A percentile compares a stretch with the other conserved stretches of the same genome.
Conservation (phyloP, 2,113 vertebrate genomes). For the Myrmecobius fasciatus region DNA sequence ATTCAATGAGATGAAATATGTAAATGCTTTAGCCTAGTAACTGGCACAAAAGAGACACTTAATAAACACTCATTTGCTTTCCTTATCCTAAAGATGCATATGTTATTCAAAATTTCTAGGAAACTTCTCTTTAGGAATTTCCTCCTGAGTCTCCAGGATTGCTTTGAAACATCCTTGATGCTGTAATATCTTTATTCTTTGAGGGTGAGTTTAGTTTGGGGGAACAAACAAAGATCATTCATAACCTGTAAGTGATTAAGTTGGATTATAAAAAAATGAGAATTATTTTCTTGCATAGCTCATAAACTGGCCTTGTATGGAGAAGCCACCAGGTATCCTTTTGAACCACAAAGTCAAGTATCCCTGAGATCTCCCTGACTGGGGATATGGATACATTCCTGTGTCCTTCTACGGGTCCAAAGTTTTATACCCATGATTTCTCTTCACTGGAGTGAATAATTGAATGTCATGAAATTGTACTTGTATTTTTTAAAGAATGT, state of each 20-base stretch:
- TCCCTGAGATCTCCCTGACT: too few species aligned
- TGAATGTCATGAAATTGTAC: conserved; percentile 68
- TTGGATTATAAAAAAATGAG: neutral
- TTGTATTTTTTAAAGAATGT: conserved; percentile 72
- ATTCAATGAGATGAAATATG: neutral
- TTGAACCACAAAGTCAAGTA: too few species aligned
- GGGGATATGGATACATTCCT: neutral
- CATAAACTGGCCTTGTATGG: too few species aligned
- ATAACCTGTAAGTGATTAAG: neutral
- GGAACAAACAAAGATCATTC: neutral
- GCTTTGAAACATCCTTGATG: neutral
- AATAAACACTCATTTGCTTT: neutral
- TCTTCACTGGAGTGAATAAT: conserved; percentile 77
- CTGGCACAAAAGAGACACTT: neutral
- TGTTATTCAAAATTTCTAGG: neutral
- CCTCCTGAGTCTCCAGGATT: neutral
- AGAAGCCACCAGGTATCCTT: too few species aligned
- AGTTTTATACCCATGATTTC: conserved; percentile 40
- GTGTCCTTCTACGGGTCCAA: neutral
- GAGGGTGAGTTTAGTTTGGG: neutral
- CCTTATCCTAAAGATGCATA: neutral
- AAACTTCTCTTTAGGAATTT: neutral
- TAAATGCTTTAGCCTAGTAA: neutral
- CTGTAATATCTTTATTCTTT: neutral
- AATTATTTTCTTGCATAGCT: neutral